Percentiles rank a stretch among this genome's conserved stretches.
phyloP scores from a whole-genome alignment of 2,888 invertebrate species.

The Cataglyphis cursor region DNA sequence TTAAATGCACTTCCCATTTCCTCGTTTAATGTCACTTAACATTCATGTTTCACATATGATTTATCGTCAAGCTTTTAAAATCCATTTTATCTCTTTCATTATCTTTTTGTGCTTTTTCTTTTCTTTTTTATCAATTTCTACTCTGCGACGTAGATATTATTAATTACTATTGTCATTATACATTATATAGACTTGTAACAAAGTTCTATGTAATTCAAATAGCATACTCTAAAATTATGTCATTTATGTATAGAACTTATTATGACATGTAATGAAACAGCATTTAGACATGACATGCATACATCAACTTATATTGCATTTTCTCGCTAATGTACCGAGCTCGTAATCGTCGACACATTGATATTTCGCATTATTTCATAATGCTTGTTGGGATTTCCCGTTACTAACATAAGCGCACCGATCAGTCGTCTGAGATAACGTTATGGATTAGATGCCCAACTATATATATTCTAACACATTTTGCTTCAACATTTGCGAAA shows the following conservation, averaged over 20 bases:
- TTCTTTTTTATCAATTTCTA: background rate
- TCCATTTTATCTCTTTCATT: background rate
- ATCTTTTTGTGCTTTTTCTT: background rate
- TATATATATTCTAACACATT: constrained; percentile 10
- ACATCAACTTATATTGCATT: constrained; percentile 43
- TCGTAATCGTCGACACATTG: constrained; percentile 33
- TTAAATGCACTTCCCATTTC: constrained; percentile 45
- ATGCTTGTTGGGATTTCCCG: constrained; percentile 39
- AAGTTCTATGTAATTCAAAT: constrained; percentile 9
- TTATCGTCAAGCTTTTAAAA: constrained; percentile 21
- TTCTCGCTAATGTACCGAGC: constrained; percentile 37
- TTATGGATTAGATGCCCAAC: constrained; percentile 40
- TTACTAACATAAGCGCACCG: constrained; percentile 1
- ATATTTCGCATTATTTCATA: constrained; percentile 53
- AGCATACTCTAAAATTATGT: background rate
- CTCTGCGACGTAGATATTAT: background rate
- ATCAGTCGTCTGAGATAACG: constrained; percentile 37
- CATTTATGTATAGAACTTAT: background rate
- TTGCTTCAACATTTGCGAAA: constrained; percentile 39
- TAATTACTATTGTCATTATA: background rate
- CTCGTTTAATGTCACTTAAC: constrained; percentile 43
- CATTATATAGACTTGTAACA: background rate
- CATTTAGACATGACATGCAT: constrained; percentile 15
- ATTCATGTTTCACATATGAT: constrained; percentile 20
- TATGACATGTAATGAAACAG: background rate